Evolutionary conservation across 2,797 vertebrate species (phyloP).

Genomic region (Galagoides demidoff): DNA sequence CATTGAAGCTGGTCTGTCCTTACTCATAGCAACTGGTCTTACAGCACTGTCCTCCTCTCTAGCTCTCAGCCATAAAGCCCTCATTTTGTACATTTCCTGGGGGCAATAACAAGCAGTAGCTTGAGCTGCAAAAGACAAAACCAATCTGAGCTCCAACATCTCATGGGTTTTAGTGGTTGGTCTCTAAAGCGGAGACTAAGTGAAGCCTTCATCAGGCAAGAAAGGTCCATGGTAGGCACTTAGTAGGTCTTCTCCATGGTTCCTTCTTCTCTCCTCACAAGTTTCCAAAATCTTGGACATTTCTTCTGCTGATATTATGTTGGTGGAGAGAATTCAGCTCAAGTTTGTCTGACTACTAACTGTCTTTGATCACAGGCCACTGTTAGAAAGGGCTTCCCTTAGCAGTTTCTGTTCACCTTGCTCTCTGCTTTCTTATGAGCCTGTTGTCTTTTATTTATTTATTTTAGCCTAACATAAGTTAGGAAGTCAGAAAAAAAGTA

Average conservation of each 20-base stretch:
- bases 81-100: not conserved
- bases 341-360: not conserved
- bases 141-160: not conserved
- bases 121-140: not conserved
- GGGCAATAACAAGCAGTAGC: not conserved
- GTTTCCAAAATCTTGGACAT: not conserved
- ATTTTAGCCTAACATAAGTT: not conserved
- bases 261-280: not conserved
- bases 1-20: not conserved
- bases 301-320: not conserved
- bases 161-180: not conserved
- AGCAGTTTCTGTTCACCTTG: not conserved
- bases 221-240: not conserved
- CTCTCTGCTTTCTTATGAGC: not conserved
- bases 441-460: not conserved
- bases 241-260: not conserved
- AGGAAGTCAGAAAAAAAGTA: not conserved
- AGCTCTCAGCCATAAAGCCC: not conserved
- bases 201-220: not conserved
- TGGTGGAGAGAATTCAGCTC: not conserved
- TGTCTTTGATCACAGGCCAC: not conserved
- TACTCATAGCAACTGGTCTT: not conserved
- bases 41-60: not conserved
- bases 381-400: not conserved
- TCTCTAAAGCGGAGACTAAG: not conserved